phyloP scores from a whole-genome alignment of 2,888 invertebrate species.

The Polymixis flavicincta region DNA sequence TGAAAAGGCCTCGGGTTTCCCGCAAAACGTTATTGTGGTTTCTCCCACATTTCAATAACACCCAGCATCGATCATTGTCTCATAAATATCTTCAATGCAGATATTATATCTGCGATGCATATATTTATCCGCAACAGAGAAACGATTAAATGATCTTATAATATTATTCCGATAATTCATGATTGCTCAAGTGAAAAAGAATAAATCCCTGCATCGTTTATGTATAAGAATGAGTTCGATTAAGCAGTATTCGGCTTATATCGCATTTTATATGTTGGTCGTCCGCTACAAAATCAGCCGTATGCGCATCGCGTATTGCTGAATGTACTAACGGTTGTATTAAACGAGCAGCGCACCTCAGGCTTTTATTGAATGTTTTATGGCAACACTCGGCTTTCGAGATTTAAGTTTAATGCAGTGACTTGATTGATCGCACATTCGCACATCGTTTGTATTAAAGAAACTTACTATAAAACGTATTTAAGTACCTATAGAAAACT shows the following conservation, averaged over 20 bases:
- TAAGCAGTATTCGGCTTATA: neutral
- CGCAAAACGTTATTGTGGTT: conserved; percentile 39
- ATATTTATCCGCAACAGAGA: neutral
- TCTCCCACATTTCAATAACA: conserved; percentile 47
- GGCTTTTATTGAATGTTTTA: conserved; percentile 4
- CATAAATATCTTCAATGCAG: conserved; percentile 38
- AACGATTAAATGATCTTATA: neutral
- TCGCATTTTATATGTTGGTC: neutral
- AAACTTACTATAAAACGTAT: conserved; percentile 6
- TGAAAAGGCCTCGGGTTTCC: conserved; percentile 38
- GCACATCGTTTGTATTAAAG: neutral
- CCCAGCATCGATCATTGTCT: conserved; percentile 17
- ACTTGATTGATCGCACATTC: neutral
- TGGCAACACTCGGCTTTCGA: neutral
- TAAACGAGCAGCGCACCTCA: conserved; percentile 9
- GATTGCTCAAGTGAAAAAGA: neutral
- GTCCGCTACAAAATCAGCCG: neutral
- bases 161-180: neutral
- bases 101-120: neutral
- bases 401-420: neutral
- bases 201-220: conserved; percentile 6
- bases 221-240: conserved; percentile 14
- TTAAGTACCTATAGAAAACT: neutral
- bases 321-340: conserved; percentile 49
- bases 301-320: conserved; percentile 32